A percentile compares a stretch with the other conserved stretches of the same genome.
These are phyloP conservation scores for Lagorchestes hirsutus DNA, from an alignment of 2,797 vertebrate genomes.

Conservation along the genomic window DNA sequence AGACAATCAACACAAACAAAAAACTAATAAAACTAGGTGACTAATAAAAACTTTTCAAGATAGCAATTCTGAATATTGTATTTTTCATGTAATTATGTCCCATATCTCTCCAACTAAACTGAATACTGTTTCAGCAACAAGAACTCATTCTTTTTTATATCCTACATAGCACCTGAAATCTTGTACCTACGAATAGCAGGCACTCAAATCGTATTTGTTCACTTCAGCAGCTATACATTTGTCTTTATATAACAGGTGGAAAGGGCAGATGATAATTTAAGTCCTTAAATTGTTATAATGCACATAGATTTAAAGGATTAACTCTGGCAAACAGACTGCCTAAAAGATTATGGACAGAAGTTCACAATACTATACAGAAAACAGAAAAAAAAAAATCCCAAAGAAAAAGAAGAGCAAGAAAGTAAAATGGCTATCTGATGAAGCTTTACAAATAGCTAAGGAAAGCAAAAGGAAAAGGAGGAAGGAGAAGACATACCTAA, in stretches of 20 bases:
- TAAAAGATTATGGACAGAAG: no score
- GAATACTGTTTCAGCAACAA: not conserved
- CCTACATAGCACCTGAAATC: not conserved
- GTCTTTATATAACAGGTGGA: not conserved
- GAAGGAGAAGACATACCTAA: no score
- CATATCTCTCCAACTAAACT: not conserved
- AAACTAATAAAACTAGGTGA: not conserved
- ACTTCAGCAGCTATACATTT: not conserved
- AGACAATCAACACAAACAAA: not conserved
- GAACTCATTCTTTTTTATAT: not conserved
- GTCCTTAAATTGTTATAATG: not conserved
- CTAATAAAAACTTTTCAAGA: not conserved
- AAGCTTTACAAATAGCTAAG: no score
- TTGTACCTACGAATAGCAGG: not conserved
- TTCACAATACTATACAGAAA: no score
- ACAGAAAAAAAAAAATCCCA: no score
- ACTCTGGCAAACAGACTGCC: no score
- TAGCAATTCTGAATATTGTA: not conserved
- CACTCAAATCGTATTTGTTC: not conserved
- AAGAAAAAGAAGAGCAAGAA: no score
- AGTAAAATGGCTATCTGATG: no score
- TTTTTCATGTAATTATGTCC: not conserved
- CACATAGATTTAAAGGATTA: no score
- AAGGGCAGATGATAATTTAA: not conserved
- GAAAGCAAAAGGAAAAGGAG: no score